Percentiles rank a stretch among this genome's conserved stretches.
phyloP scores from a whole-genome alignment of 64 coral and sea anemone species.

The Anthopleura sola region DNA sequence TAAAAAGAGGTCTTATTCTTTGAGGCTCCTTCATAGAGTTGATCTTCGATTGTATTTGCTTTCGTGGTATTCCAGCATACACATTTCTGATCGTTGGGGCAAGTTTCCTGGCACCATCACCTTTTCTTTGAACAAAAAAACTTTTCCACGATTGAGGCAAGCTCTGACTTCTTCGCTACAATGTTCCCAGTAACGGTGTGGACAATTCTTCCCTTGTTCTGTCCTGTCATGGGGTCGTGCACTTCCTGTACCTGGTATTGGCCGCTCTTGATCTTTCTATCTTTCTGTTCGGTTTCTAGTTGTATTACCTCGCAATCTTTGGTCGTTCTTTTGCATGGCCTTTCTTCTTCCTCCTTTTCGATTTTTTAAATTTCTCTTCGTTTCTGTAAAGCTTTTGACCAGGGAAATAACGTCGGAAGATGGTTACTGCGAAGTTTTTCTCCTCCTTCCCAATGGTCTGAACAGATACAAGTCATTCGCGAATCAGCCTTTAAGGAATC shows the following conservation, averaged over 20 bases:
- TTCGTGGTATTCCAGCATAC: neutral
- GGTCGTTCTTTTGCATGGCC: neutral
- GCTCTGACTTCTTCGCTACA: constrained; percentile 20
- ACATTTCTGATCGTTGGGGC: neutral
- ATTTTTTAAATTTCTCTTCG: neutral
- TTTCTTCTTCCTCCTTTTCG: neutral
- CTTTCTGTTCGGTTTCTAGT: too few species aligned
- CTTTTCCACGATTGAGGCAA: constrained; percentile 25
- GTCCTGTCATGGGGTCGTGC: neutral
- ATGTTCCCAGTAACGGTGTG: neutral
- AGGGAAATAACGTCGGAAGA: constrained; percentile 27
- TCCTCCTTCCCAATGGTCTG: constrained; percentile 51
- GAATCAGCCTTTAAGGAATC: constrained; percentile 9
- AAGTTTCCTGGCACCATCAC: neutral
- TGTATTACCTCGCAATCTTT: too few species aligned
- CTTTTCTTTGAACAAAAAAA: constrained; percentile 25
- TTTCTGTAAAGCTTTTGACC: neutral
- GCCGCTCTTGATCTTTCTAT: neutral
- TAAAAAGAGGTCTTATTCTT: neutral
- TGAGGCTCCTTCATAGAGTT: neutral
- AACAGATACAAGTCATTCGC: constrained; percentile 7
- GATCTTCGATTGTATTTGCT: neutral
- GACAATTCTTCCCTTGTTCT: neutral
- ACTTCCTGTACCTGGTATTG: neutral
- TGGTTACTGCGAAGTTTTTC: constrained; percentile 32